Evolutionary conservation across 2,888 invertebrate genomes (phyloP).

Genomic region (Mamestra brassicae): DNA sequence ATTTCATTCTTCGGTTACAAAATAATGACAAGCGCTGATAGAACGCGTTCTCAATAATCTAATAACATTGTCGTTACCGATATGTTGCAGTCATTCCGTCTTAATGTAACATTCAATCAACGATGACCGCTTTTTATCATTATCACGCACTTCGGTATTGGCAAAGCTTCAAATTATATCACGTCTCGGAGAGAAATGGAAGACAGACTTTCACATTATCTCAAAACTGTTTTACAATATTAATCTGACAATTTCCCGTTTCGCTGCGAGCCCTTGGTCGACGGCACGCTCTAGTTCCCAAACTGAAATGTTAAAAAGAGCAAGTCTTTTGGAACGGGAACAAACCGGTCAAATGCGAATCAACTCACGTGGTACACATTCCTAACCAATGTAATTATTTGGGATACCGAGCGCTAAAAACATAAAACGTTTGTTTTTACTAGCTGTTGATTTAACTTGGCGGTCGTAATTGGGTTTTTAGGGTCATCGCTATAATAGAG

Average conservation of each 20-base stretch:
- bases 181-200: slow-evolving; percentile 62
- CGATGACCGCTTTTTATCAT: slow-evolving; percentile 46
- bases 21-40: slow-evolving; percentile 52
- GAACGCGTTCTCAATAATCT: slow-evolving; percentile 51
- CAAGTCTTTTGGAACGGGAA: slow-evolving; percentile 74
- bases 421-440: slow-evolving; percentile 41
- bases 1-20: slow-evolving; percentile 49
- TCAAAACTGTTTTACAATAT: slow-evolving; percentile 61
- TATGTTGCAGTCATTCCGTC: slow-evolving; percentile 51
- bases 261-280: slow-evolving; percentile 63
- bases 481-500: slow-evolving; percentile 38
- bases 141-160: slow-evolving; percentile 57
- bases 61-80: slow-evolving; percentile 53
- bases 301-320: slow-evolving; percentile 77
- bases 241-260: slow-evolving; percentile 62
- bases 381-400: slow-evolving; percentile 54
- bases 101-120: slow-evolving; percentile 58
- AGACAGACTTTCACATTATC: slow-evolving; percentile 65
- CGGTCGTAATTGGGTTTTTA: slow-evolving; percentile 46
- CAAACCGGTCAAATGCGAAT: slow-evolving; percentile 63
- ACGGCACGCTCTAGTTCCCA: slow-evolving; percentile 80
- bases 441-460: slow-evolving; percentile 41
- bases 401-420: slow-evolving; percentile 48
- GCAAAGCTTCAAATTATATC: slow-evolving; percentile 67
- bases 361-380: slow-evolving; percentile 48